These are phyloP conservation scores for Neosilurus hyrtlii DNA, from an alignment of 2,797 vertebrate genomes.

Conservation along the genomic window DNA sequence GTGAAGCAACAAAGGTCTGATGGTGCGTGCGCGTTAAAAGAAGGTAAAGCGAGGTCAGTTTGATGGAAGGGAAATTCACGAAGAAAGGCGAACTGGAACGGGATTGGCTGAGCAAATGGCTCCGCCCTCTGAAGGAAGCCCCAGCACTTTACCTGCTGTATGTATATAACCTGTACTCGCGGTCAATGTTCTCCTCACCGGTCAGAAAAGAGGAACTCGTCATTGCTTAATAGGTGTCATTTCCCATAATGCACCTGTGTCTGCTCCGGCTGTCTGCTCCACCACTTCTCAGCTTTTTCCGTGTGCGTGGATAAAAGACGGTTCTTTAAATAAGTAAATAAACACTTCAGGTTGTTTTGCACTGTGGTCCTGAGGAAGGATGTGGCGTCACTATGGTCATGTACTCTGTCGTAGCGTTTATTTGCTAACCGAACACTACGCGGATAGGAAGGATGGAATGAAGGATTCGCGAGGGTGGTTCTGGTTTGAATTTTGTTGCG, in stretches of 20 bases:
- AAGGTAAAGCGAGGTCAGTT: constrained; percentile 29
- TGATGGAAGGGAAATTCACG: constrained; percentile 15
- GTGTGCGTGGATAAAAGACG: constrained; percentile 39
- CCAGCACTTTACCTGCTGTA: constrained; percentile 76
- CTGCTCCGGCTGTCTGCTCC: constrained; percentile 11
- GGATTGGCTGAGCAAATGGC: constrained; percentile 61
- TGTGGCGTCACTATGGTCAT: constrained; percentile 34
- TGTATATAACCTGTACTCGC: constrained; percentile 47
- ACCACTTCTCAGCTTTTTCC: constrained; percentile 53
- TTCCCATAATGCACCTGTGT: constrained; percentile 41
- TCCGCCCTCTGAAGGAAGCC: constrained; percentile 62
- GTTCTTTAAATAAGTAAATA: constrained; percentile 47
- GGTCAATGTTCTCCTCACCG: constrained; percentile 36
- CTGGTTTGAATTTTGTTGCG: neutral
- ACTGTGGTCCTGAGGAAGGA: constrained; percentile 55
- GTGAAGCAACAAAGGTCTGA: neutral
- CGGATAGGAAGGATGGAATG: constrained; percentile 11
- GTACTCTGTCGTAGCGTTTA: constrained; percentile 42
- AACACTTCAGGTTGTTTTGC: constrained; percentile 66
- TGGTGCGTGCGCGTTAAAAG: neutral
- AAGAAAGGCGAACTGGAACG: constrained; percentile 54
- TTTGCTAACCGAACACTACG: constrained; percentile 40
- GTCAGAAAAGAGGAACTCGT: constrained; percentile 47
- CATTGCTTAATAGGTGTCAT: constrained; percentile 15
- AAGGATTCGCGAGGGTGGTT: neutral